phyloP scores from a whole-genome alignment of 2,888 invertebrate genomes.

The Archips crataeganus region DNA sequence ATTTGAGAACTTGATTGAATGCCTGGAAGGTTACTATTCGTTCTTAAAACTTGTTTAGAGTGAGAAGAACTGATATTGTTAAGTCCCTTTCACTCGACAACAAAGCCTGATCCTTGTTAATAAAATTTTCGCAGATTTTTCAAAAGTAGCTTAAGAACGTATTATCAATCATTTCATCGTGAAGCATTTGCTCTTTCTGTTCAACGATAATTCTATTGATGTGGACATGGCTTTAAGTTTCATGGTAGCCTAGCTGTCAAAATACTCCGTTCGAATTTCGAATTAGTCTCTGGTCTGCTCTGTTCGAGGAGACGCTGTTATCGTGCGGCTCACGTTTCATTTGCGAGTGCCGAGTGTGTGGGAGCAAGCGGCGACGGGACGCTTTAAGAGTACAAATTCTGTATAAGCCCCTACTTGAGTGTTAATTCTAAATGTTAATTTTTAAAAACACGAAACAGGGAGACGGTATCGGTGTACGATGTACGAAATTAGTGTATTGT shows the following conservation, averaged over 20 bases:
- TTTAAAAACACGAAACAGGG: conserved; percentile 73
- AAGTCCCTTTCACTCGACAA: conserved; percentile 21
- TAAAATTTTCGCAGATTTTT: conserved; percentile 2
- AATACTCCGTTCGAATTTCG: conserved; percentile 30
- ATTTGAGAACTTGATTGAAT: conserved; percentile 47
- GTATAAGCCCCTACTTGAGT: conserved; percentile 87
- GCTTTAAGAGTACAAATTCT: conserved; percentile 90
- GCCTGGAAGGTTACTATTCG: conserved; percentile 24
- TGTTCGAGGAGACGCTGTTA: conserved; percentile 35
- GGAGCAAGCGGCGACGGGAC: conserved; percentile 75
- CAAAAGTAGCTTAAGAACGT: neutral
- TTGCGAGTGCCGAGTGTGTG: conserved; percentile 49
- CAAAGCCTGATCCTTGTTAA: conserved; percentile 22
- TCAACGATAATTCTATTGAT: conserved; percentile 3
- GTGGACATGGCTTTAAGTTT: conserved; percentile 17
- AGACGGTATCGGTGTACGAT: conserved; percentile 66
- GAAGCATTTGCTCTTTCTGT: neutral
- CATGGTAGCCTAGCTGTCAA: conserved; percentile 26
- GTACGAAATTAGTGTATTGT: conserved; percentile 57
- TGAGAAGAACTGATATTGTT: conserved; percentile 27
- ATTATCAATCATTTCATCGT: neutral
- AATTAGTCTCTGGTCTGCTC: conserved; percentile 32
- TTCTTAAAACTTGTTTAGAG: conserved; percentile 15
- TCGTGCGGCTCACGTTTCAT: conserved; percentile 45
- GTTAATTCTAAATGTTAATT: conserved; percentile 80